Percentiles rank a stretch among this genome's conserved stretches.
These are phyloP conservation scores for Hylaeus anthracinus DNA, from an alignment of 1,140 invertebrate genomes.

Conservation along the genomic window DNA sequence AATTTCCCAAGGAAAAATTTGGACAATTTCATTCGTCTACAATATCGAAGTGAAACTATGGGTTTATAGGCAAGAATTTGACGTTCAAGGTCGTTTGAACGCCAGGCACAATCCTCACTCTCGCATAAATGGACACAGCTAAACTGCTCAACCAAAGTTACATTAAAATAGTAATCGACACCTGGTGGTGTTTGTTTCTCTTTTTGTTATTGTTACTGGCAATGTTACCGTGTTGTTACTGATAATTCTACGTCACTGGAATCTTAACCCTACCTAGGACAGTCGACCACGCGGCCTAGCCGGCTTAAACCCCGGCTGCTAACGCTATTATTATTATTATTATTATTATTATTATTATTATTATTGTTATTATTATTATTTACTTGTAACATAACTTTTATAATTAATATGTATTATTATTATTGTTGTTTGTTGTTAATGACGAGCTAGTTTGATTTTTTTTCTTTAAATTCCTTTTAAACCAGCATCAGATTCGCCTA, in stretches of 20 bases:
- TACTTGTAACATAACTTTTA: slow-evolving; percentile 29
- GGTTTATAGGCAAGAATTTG: neutral
- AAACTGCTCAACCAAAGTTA: neutral
- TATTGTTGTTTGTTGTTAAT: slow-evolving; percentile 26
- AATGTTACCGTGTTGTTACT: slow-evolving; percentile 25
- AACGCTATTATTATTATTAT: slow-evolving; percentile 35
- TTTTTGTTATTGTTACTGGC: slow-evolving; percentile 3
- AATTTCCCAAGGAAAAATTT: neutral
- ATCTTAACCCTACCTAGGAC: slow-evolving; percentile 68
- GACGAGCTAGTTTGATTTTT: slow-evolving; percentile 16
- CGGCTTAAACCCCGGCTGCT: slow-evolving; percentile 27
- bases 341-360: slow-evolving; percentile 36
- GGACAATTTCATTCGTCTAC: neutral
- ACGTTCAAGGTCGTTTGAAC: neutral
- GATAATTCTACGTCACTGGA: slow-evolving; percentile 44
- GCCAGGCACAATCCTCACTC: no score
- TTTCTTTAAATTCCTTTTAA: slow-evolving; percentile 19
- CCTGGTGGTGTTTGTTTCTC: neutral
- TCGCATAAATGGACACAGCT: neutral
- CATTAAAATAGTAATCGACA: neutral
- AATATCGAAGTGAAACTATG: neutral
- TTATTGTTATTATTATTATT: slow-evolving; percentile 37
- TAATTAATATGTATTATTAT: slow-evolving; percentile 43
- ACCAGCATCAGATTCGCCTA: slow-evolving; percentile 24
- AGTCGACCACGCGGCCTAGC: slow-evolving; percentile 59